These are phyloP conservation scores for Cloeon dipterum DNA, from an alignment of 2,888 invertebrate genomes.

Conservation along the genomic window DNA sequence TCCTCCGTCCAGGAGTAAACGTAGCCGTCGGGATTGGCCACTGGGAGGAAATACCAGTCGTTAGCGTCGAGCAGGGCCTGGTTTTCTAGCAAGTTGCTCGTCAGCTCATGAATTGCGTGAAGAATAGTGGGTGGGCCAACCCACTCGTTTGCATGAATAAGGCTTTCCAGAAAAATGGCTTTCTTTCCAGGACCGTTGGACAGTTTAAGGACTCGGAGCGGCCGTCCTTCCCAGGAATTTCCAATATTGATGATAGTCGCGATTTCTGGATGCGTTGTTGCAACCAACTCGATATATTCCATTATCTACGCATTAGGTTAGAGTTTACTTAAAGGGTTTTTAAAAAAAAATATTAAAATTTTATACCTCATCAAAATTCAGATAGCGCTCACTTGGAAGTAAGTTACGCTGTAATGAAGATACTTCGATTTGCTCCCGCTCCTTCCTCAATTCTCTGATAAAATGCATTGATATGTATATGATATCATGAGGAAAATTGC, in stretches of 20 bases:
- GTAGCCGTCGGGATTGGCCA: constrained; percentile 22
- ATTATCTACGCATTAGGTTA: constrained; percentile 9
- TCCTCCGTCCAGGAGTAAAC: constrained; percentile 12
- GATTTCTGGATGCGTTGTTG: constrained; percentile 8
- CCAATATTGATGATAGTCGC: constrained; percentile 11
- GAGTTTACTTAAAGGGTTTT: too few relatives aligned
- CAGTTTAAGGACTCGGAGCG: constrained; percentile 15
- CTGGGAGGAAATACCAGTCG: constrained; percentile 20
- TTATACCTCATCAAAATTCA: not conserved
- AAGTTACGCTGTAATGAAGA: too few relatives aligned
- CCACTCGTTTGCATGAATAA: constrained; percentile 18
- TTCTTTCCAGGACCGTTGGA: constrained; percentile 14
- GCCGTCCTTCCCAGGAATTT: constrained; percentile 12
- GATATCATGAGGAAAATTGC: too few relatives aligned
- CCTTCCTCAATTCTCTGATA: too few relatives aligned
- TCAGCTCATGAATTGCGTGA: not conserved
- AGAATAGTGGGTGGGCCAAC: constrained; percentile 2
- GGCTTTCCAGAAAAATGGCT: constrained; percentile 24
- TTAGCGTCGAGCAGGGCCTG: constrained; percentile 14
- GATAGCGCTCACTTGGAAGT: too few relatives aligned
- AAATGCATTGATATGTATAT: too few relatives aligned
- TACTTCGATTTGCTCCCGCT: too few relatives aligned
- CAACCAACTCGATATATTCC: constrained; percentile 9
- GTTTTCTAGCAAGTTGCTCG: not conserved
- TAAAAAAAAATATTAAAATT: too few relatives aligned